These are phyloP conservation scores for Chironomus tepperi DNA, from an alignment of 1,140 invertebrate genomes.

Conservation along the genomic window DNA sequence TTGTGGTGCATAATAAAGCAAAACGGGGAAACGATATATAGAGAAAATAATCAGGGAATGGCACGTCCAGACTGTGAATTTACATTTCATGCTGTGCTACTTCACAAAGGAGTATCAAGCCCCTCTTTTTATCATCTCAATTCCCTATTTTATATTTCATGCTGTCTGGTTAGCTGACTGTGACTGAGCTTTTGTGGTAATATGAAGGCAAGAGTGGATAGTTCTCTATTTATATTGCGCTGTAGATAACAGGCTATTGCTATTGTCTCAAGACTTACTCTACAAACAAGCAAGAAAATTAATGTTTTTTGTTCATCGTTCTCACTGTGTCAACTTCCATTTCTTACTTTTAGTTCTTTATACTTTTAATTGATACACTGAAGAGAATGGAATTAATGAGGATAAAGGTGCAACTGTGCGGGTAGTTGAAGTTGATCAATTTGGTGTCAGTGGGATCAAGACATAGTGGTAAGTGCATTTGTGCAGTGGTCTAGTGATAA, in stretches of 20 bases:
- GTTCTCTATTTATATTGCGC: background rate
- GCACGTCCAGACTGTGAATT: background rate
- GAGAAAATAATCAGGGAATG: background rate
- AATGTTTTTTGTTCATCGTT: background rate
- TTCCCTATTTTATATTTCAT: background rate
- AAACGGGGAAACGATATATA: background rate
- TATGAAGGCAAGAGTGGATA: background rate
- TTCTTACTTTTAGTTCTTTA: no score
- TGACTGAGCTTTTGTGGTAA: background rate
- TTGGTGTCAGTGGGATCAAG: no score
- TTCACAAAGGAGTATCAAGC: no score
- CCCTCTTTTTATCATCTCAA: background rate
- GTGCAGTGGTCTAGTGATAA: no score
- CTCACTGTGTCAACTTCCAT: no score
- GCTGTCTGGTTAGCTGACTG: background rate
- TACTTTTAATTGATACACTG: no score
- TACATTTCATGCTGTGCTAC: no score
- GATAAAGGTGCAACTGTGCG: no score
- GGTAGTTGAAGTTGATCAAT: no score
- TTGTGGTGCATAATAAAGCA: slow-evolving; percentile 7
- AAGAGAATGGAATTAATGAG: no score
- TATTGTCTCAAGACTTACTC: background rate
- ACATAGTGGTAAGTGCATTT: no score
- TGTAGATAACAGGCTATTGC: background rate
- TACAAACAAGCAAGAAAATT: background rate